Evolutionary conservation across 2,797 vertebrate genomes (phyloP), one percentile per base, ranked within the genome.

Genomic region (Pitangus sulphuratus): DNA sequence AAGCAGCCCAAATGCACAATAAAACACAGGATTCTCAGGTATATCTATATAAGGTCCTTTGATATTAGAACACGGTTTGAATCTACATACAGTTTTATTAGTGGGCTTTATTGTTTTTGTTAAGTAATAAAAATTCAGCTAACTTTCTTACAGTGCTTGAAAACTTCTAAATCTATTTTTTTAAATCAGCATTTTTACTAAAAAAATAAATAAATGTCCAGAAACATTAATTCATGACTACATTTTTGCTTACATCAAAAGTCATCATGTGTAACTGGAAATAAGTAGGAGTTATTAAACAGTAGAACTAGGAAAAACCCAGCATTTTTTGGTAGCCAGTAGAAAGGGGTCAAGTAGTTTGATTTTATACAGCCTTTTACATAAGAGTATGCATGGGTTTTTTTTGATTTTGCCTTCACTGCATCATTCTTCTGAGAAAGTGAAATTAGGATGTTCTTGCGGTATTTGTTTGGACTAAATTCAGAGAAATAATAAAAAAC

Each of bases 1-100:
- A 99, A 98, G 99, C 99, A 40, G 98, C 98, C 84, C 99, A 99
- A 95, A 98, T 99, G 97, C 98, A 98, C 97, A 99, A 99, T 97
- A 99, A 98, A 98, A 98, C 91, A 86, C 98, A 99, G 15, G 99
- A 99, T 39, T 91, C 98, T 71, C 99, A 99, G 99, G 98, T 98
- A 98, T 89, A 88, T 92, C 68, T 60, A 28, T 66, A 56, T 87
- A 56, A 77, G 8, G 2, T 92, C 14, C 11, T 77, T 12, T 58
- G 42, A 21, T 86, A 31, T 76, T 82, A 57, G 84, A 79, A 40
- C 0, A 0, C 70, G 9, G 12, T 61, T 64, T 61, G 39, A 66
- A 45, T 65, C 72, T 64, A 11, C 9, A 3, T 50, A 12, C 10
- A 42, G 4, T 84, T 47, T 50, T 82, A 35, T 40, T 61, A 70